phyloP scores from a whole-genome alignment of 2,888 invertebrate genomes.

The Xanthorhoe designata region DNA sequence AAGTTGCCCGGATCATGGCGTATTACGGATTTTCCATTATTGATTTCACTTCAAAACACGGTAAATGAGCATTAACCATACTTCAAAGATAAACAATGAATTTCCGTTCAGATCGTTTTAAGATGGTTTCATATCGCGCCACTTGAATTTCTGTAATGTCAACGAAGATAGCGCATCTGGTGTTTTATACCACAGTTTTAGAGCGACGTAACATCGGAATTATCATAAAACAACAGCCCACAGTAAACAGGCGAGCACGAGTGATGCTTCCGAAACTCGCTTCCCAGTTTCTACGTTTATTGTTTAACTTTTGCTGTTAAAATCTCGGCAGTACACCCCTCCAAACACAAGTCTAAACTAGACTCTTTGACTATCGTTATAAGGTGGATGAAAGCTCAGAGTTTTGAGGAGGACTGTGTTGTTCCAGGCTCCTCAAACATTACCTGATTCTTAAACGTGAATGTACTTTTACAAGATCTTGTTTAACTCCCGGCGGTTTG shows the following conservation, averaged over 20 bases:
- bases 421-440: conserved; percentile 33
- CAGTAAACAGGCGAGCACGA: conserved; percentile 39
- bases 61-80: too few species aligned
- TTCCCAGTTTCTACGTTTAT: conserved; percentile 45
- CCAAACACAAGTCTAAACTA: conserved; percentile 20
- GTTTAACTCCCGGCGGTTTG: conserved; percentile 40
- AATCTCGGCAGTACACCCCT: conserved; percentile 42
- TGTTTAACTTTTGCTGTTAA: conserved; percentile 47
- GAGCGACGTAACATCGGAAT: conserved; percentile 35
- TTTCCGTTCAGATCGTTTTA: neutral
- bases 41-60: too few species aligned
- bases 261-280: conserved; percentile 42
- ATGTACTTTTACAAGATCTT: conserved; percentile 42
- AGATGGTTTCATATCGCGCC: neutral
- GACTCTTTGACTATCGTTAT: conserved; percentile 26
- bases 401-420: conserved; percentile 21
- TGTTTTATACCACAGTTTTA: conserved; percentile 14
- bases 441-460: conserved; percentile 45
- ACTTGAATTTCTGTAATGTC: neutral
- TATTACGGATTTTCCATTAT: too few species aligned
- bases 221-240: conserved; percentile 46
- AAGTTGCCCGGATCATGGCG: too few species aligned
- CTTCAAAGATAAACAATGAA: too few species aligned
- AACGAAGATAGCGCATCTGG: conserved; percentile 15
- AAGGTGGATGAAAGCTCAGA: neutral